Base-by-base conservation (phyloP, 2,888 invertebrate species). In the Melikaiella ostensackeni region DNA sequence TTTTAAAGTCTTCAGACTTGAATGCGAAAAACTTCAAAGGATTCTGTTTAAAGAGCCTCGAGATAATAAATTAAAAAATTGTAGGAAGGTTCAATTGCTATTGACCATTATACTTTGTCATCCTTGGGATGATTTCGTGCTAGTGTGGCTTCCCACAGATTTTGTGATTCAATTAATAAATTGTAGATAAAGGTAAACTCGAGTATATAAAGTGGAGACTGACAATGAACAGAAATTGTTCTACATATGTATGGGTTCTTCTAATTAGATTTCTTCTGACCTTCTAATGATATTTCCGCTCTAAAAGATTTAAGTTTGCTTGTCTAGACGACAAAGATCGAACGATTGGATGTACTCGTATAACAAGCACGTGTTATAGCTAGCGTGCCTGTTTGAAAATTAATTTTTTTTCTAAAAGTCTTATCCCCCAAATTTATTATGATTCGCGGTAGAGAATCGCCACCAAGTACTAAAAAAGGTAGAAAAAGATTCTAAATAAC, bases 231-330 rank as follows among this genome's bases (percentile, higher is more conserved):
- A 11, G 30, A 70, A 50, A 46, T 70, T 30, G 50, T 30, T 70
- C 24, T 21, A 21, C 64, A 64, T 24, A 66, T 21, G 30, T 70
- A 70, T 30, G 70, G 50, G 11, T 70, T 70, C 70, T 50, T 70
- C 30, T 50, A 70, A 70, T 70, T n/a, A 70, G 30, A 70, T 70
- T 66, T 46, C 19, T 42, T 42, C 19, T 21, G 66, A 42, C 66
- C 66, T 66, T 66, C 24, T 27, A 21, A 21, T 55, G 21, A 21
- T 55, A 66, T 27, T 70, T 70, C 50, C 70, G 30, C n/a, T 70
- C 30, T 50, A 50, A 70, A 70, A 70, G 50, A 70, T 70, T 13
- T 30, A 24, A 30, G n/a, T 46, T 9, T 19, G 30, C 30, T 70
- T 70, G 50, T 70, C 70, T 70, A 64, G 64, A 46, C 70, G 11